Base-by-base conservation (phyloP, 1,140 invertebrate genomes). In the Ceratina calcarata region DNA sequence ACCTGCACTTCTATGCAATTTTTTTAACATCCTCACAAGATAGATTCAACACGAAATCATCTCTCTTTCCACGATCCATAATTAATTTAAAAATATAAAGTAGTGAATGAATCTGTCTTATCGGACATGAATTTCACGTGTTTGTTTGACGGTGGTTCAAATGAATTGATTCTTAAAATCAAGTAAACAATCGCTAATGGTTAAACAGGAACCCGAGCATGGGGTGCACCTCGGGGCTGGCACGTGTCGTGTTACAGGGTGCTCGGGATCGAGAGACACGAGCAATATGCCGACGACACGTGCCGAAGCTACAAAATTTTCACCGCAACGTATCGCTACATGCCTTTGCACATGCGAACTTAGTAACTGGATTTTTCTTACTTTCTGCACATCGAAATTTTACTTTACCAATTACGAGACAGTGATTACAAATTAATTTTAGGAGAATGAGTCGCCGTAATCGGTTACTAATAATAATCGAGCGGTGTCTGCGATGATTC, bases 221-320 rank as follows among this genome's bases (percentile, higher is more conserved):
- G 45, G 82, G 75, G 64, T 49, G 62, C n/a, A 24, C 22, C 27
- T 24, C 62, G 80, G 65, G 71, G 32, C 71, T 82, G 91, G 86
- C 91, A 90, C 91, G 91, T 92, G 91, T 92, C 90, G 68, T 86
- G 85, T 92, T 92, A 92, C 91, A 91, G 76, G 82, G 61, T 79
- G 89, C 80, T 85, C 86, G 84, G 82, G 84, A 82, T 85, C 72
- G 73, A 78, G 81, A 83, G 84, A 88, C 86, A 69, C 71, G 79
- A 37, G 79, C 91, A 91, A 92, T 92, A 90, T 91, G 91, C 89
- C 68, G 24, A 65, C n/a, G 90, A 79, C 91, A 92, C 91, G 91
- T 90, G 91, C 89, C 84, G 53, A 55, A 67, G 64, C 71, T 80
- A 80, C 37, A 45, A 60, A 64, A 76, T 75, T 82, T 78, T 74